phyloP scores from a whole-genome alignment of 2,797 vertebrate species.

The Darevskia nairensis region DNA sequence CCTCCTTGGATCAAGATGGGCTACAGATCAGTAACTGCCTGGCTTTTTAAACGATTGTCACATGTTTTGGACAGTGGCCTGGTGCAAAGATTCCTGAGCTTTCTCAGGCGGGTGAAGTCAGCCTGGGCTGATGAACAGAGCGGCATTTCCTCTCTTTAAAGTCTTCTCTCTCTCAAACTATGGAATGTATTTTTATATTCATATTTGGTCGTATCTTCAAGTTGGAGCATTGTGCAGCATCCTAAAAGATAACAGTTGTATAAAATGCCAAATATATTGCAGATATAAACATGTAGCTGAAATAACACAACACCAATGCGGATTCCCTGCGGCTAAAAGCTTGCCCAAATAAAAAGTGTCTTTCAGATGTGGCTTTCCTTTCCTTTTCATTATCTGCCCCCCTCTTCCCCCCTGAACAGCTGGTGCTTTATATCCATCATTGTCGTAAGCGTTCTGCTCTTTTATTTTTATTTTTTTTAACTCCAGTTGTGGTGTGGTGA shows the following conservation, averaged over 20 bases:
- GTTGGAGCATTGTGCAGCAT: neutral
- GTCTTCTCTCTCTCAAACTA: neutral
- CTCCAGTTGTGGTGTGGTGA: neutral
- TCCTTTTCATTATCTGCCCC: neutral
- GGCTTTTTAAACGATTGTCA: neutral
- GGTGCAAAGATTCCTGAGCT: no score
- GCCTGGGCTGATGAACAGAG: no score
- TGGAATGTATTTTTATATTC: neutral
- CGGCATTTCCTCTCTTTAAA: neutral
- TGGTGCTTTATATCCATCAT: neutral
- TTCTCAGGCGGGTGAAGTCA: no score
- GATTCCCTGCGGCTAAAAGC: neutral
- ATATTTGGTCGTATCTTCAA: neutral
- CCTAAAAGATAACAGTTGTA: constrained; percentile 7
- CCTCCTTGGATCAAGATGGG: no score
- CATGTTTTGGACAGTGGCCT: neutral
- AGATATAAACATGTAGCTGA: neutral
- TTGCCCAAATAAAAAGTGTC: neutral
- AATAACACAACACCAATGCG: neutral
- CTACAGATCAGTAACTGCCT: neutral
- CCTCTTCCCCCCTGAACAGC: neutral
- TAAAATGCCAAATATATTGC: constrained; percentile 20
- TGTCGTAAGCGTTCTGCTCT: neutral
- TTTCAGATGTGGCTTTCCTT: neutral
- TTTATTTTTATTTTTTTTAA: neutral